Evolutionary conservation across 2,113 vertebrate genomes (phyloP).

Genomic region (Hippocampus zosterae): DNA sequence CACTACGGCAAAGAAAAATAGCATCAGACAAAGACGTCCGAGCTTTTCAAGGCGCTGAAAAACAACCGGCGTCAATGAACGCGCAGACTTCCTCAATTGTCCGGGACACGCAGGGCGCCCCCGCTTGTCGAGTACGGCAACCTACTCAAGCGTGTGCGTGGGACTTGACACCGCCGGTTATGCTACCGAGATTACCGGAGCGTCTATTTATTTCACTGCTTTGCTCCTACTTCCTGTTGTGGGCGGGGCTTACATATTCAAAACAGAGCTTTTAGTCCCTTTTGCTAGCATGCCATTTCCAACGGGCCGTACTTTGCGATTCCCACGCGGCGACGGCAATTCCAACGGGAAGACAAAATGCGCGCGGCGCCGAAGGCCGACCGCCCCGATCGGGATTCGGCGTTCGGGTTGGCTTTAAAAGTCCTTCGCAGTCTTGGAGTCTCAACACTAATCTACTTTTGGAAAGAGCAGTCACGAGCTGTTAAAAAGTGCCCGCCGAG

Average conservation of each 20-base stretch:
- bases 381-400: no score
- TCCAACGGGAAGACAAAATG: not conserved
- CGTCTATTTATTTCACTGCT: slow-evolving; percentile 28
- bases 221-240: slow-evolving; percentile 20
- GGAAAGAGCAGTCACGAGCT: slow-evolving; percentile 3
- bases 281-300: not conserved
- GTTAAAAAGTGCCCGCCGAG: not conserved
- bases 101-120: slow-evolving; percentile 47
- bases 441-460: not conserved
- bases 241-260: slow-evolving; percentile 11
- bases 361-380: no score
- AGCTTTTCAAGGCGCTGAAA: slow-evolving; percentile 27
- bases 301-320: no score
- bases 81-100: slow-evolving; percentile 41
- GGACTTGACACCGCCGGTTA: slow-evolving; percentile 37
- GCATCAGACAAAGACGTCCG: slow-evolving; percentile 39
- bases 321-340: not conserved
- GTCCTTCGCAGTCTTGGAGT: not conserved
- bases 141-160: slow-evolving; percentile 28
- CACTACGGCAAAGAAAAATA: slow-evolving; percentile 57
- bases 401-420: not conserved
- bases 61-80: slow-evolving; percentile 48
- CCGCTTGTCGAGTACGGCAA: slow-evolving; percentile 27
- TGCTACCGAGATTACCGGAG: slow-evolving; percentile 30
- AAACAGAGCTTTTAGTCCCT: slow-evolving; percentile 1